Evolutionary conservation across 2,113 vertebrate genomes (phyloP).

Genomic region (Argyrosomus japonicus): DNA sequence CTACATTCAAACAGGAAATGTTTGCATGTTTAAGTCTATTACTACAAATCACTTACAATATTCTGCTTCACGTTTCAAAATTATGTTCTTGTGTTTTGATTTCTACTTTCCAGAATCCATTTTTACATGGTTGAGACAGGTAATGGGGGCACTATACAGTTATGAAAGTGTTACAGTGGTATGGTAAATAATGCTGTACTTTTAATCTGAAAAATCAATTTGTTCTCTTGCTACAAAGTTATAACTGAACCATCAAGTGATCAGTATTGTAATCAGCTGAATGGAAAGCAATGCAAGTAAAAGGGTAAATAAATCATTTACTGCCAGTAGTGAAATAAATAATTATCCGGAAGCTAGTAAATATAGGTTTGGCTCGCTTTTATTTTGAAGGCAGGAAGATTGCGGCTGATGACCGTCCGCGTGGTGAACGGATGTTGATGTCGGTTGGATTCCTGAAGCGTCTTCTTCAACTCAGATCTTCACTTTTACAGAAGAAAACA

Average conservation of each 20-base stretch:
- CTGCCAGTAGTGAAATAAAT: too few species aligned
- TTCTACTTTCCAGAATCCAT: not conserved
- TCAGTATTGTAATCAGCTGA: not conserved
- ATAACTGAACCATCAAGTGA: not conserved
- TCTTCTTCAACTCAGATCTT: constrained; percentile 9
- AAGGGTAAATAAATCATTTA: not conserved
- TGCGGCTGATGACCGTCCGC: not conserved
- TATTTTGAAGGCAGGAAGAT: constrained; percentile 62
- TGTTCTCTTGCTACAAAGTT: not conserved
- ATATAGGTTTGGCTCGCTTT: constrained; percentile 6
- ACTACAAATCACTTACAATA: not conserved
- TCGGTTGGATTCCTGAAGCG: not conserved
- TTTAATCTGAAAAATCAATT: not conserved
- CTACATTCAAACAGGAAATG: not conserved
- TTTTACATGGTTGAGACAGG: not conserved
- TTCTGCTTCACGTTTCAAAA: not conserved
- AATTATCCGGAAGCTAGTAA: too few species aligned
- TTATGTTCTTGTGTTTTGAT: not conserved
- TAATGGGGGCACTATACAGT: not conserved
- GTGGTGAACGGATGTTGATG: constrained; percentile 19
- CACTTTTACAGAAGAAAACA: not conserved
- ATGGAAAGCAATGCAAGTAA: not conserved
- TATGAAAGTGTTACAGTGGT: not conserved
- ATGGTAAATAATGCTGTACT: not conserved
- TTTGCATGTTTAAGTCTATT: not conserved